Base-by-base conservation (phyloP, 1,140 invertebrate genomes). In the Babylonia areolata region DNA sequence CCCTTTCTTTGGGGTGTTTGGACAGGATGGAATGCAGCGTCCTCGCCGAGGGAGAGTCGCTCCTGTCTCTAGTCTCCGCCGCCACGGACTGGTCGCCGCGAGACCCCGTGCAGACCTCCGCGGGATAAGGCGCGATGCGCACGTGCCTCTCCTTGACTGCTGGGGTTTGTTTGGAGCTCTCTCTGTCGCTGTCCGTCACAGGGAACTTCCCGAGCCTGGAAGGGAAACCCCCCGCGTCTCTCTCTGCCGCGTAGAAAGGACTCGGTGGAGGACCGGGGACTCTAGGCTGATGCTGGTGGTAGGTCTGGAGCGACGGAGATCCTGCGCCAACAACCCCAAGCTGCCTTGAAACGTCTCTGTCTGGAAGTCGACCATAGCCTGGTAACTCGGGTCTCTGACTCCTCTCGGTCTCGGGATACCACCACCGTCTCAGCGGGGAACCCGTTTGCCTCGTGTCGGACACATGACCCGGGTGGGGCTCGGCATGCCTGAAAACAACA, bases 161-260 rank as follows among this genome's bases (percentile, higher is more conserved):
- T 17, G 35, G 5, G 37, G 75, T 17, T 51, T 46, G 23, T 31
- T 37, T 35, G 35, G 75, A 40, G 5, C 37, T 77, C 37, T 77
- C 75, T 77, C 35, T 15, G 40, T 51, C 78, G 31, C 46, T 80
- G 78, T 80, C 78, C 11, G 78, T 80, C 23, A 80, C 78, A 35
- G 78, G 78, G 78, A 80, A 80, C 31, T 40, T 80, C 15, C 78
- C 46, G 20, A 33, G 15, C 2, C 28, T 20, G 31, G n/a, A 33
- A 11, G 17, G 28, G 17, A 23, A 23, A 64, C 15, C 15, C 15
- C 28, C 58, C 5, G 28, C 58, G 20, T 64, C 58, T 12, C 5
- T 1, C 58, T 23, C 28, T 0, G 28, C 28, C 58, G 28, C 58
- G 28, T 64, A 23, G 28, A 64, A 12, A 23, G 58, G 58, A 23